A percentile compares a stretch with the other conserved stretches of the same genome.
These are phyloP conservation scores for Zapus hudsonius DNA, from an alignment of 2,113 vertebrate species.

Conservation along the genomic window DNA sequence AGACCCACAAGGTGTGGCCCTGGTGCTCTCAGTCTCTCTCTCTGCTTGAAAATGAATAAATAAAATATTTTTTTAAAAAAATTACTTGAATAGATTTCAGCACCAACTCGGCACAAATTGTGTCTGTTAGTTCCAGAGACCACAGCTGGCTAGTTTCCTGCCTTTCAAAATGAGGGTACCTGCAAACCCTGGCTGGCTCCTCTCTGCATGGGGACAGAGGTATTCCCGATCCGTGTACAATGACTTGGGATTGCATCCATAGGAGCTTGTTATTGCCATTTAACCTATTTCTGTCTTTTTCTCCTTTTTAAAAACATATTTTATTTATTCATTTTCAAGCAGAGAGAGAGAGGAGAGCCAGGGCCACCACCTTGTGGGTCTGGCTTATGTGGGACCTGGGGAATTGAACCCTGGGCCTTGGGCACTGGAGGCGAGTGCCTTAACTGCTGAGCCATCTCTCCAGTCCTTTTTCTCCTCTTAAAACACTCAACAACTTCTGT, in stretches of 20 bases:
- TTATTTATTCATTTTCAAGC: too few species aligned
- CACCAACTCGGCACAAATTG: neutral
- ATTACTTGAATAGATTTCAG: neutral
- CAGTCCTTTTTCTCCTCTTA: neutral
- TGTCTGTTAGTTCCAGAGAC: neutral
- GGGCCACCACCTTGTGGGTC: too few species aligned
- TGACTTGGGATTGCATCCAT: slow-evolving; percentile 1
- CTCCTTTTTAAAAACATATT: neutral
- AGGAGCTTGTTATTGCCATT: neutral
- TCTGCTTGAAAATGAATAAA: too few species aligned
- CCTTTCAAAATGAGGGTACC: neutral
- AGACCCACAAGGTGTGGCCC: too few species aligned
- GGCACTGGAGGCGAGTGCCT: too few species aligned
- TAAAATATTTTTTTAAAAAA: too few species aligned
- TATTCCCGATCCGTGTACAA: neutral
- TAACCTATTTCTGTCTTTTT: slow-evolving; percentile 29
- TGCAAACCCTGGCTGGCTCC: neutral
- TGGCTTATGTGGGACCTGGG: too few species aligned
- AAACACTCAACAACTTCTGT: slow-evolving; percentile 67
- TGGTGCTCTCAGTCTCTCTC: too few species aligned
- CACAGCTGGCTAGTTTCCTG: neutral
- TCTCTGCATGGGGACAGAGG: neutral
- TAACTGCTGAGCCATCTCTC: too few species aligned
- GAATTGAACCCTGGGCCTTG: too few species aligned
- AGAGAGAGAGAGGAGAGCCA: too few species aligned